Evolutionary conservation across 2,888 invertebrate genomes (phyloP), one percentile per base, ranked within the genome.

Genomic region (Caenorhabditis plicata): DNA sequence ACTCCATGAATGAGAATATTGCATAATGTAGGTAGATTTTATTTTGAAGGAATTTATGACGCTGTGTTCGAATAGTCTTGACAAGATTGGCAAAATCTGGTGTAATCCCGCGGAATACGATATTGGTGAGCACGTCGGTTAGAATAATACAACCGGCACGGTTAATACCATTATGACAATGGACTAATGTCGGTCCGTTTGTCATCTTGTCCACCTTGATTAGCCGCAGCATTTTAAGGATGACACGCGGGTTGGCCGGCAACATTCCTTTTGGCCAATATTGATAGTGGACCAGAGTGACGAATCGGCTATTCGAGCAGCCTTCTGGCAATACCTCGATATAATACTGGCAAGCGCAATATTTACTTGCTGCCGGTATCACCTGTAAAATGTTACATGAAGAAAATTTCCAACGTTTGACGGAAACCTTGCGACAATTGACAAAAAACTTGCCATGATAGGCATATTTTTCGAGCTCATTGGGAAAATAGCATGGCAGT

Each of bases 361-460:
- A n/a, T n/a, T n/a, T n/a, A n/a, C n/a, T n/a, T n/a, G n/a, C n/a
- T n/a, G n/a, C n/a, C n/a, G n/a, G n/a, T n/a, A n/a, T n/a, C n/a
- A n/a, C n/a, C n/a, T n/a, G n/a, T n/a, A n/a, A n/a, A n/a, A n/a
- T n/a, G n/a, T n/a, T n/a, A n/a, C n/a, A n/a, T n/a, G n/a, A n/a
- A n/a, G n/a, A n/a, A n/a, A n/a, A n/a, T n/a, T n/a, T n/a, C n/a
- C n/a, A n/a, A n/a, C n/a, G n/a, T n/a, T n/a, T n/a, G n/a, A n/a
- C n/a, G 2, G 40, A 26, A 32, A 47, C 31, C 19, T 48, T 50
- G 43, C 54, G 44, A 15, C 49, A 49, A 27, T 61, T 54, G 13
- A 61, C 50, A 17, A 50, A 61, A 31, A 54, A 61, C 13, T 25
- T 23, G 7, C 61, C 61, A 13, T 61, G 54, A 23, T 50, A 54